Base-by-base conservation (phyloP, 1,140 invertebrate species). In the Ceratitis capitata region DNA sequence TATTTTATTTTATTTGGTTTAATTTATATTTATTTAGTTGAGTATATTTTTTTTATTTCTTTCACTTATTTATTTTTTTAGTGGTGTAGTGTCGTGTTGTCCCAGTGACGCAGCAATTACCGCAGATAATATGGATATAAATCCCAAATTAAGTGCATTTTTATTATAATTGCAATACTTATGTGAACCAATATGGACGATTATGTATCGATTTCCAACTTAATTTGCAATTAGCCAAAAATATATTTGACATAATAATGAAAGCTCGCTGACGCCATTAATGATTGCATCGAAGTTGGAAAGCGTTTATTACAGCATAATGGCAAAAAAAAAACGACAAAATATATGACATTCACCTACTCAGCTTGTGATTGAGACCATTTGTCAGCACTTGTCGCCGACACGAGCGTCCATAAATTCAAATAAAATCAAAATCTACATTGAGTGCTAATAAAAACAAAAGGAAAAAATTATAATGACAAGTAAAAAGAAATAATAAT, bases 221-320 rank as follows among this genome's bases (percentile, higher is more conserved):
- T 64, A 64, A 64, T 64, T 64, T 64, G 58, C 58, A 64, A 64
- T 64, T 64, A 64, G 58, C 29, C 58, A 32, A 64, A 29, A 64
- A 64, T 56, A 64, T 56, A 56, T 12, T 56, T 26, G 58, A 32
- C 29, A 64, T 64, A 35, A 64, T 32, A 32, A 29, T 64, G 23
- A 64, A 23, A 64, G 23, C 9, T 32, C 58, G 26, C 58, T 64
- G 58, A 64, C 23, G 58, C 29, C 58, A 64, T 64, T 64, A 64
- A 10, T 64, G 29, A 64, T 35, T 64, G 29, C 26, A 32, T 64
- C 23, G 29, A 26, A 64, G 58, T 19, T 64, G 58, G 58, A 4
- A n/a, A 12, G 58, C 58, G 58, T 64, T 64, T 12, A 32, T 64
- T 64, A 26, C 58, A 64, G 32, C 58, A 64, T 26, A 64, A 12